Conservation (phyloP, 2,797 vertebrate species). For the Eupleurogrammus muticus region DNA sequence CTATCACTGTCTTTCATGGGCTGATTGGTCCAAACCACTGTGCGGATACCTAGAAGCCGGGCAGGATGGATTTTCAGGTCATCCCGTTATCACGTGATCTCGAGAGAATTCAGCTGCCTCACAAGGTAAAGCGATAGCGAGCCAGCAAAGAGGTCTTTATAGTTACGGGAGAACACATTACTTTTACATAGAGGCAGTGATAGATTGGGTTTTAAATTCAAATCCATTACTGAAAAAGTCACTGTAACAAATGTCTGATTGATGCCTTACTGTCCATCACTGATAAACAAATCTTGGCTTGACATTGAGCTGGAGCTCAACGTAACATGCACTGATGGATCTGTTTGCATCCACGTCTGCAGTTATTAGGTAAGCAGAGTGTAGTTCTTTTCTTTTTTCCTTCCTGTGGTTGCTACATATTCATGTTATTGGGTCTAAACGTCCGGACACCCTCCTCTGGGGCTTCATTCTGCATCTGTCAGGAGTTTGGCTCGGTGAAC, state of each 20-base stretch:
- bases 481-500: conserved; percentile 78
- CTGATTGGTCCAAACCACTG: too few species aligned
- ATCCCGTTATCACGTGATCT: too few species aligned
- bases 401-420: conserved; percentile 65
- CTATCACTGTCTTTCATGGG: too few species aligned
- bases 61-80: too few species aligned
- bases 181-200: background rate
- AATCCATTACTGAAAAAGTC: background rate
- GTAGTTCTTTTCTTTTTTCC: conserved; percentile 34
- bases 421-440: conserved; percentile 71
- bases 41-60: too few species aligned
- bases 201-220: background rate
- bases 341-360: conserved; percentile 52
- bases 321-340: conserved; percentile 6
- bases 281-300: conserved; percentile 4
- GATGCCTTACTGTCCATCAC: background rate
- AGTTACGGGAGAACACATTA: too few species aligned
- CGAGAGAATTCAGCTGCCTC: too few species aligned
- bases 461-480: conserved; percentile 79
- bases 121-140: too few species aligned
- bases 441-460: conserved; percentile 73
- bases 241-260: background rate
- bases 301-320: background rate
- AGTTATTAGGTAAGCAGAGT: conserved; percentile 56
- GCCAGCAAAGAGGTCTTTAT: too few species aligned